Percentiles rank a stretch among this genome's conserved stretches.
These are phyloP conservation scores for Rhabditoides inermis DNA, from an alignment of 2,888 invertebrate species.

Conservation along the genomic window DNA sequence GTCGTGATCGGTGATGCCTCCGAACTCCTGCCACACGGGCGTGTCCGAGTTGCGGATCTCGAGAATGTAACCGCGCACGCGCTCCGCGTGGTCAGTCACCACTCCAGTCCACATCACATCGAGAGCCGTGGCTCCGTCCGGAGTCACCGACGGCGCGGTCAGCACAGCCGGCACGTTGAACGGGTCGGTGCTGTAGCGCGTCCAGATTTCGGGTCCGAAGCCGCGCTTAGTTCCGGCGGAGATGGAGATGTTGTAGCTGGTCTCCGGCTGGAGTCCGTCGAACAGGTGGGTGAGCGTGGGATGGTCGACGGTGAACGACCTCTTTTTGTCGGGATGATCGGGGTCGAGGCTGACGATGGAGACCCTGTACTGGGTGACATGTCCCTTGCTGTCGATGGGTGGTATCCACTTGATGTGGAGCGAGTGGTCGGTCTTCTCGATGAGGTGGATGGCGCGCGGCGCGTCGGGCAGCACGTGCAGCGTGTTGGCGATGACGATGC, in stretches of 20 bases:
- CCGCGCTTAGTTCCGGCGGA: slow-evolving; percentile 41
- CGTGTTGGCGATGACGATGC: slow-evolving; percentile 48
- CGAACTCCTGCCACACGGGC: slow-evolving; percentile 48
- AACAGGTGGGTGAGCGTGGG: slow-evolving; percentile 44
- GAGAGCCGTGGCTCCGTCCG: slow-evolving; percentile 46
- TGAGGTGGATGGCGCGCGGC: slow-evolving; percentile 46
- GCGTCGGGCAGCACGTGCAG: slow-evolving; percentile 51
- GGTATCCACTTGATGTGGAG: slow-evolving; percentile 50
- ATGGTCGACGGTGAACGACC: slow-evolving; percentile 38
- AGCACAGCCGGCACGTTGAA: slow-evolving; percentile 48
- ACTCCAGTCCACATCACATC: slow-evolving; percentile 50
- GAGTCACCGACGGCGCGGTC: slow-evolving; percentile 33
- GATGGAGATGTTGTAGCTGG: slow-evolving; percentile 50
- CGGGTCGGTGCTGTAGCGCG: slow-evolving; percentile 45
- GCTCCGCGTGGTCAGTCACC: slow-evolving; percentile 35
- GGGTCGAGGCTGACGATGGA: slow-evolving; percentile 42
- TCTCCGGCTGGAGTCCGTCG: slow-evolving; percentile 49
- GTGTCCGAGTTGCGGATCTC: slow-evolving; percentile 43
- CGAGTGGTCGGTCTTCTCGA: slow-evolving; percentile 48
- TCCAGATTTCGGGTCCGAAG: slow-evolving; percentile 50
- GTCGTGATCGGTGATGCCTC: slow-evolving; percentile 41
- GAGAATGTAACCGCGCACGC: slow-evolving; percentile 49
- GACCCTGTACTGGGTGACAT: slow-evolving; percentile 48
- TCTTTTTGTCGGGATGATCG: slow-evolving; percentile 12
- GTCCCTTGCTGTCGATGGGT: slow-evolving; percentile 41